Conservation (phyloP, 2,113 vertebrate genomes). For the Cyphomyrus discorhynchus region DNA sequence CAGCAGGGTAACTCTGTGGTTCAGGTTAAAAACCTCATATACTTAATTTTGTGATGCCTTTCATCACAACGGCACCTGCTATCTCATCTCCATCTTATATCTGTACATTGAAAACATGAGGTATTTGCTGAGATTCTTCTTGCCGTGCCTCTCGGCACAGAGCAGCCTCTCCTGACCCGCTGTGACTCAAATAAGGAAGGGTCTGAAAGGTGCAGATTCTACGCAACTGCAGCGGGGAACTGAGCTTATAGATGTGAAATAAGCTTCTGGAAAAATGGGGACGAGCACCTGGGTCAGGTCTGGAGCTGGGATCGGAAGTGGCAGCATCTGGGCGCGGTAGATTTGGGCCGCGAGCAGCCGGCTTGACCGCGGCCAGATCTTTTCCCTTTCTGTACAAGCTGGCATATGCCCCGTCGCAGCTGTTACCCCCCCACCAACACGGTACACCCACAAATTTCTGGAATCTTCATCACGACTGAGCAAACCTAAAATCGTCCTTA, state of each 20-base stretch:
- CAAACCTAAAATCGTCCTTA: constrained; percentile 29
- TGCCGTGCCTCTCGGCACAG: neutral
- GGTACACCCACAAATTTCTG: neutral
- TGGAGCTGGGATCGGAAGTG: too few species aligned
- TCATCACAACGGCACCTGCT: neutral
- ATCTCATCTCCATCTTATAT: neutral
- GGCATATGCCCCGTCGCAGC: neutral
- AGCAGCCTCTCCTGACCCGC: neutral
- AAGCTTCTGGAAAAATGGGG: neutral
- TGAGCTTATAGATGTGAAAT: neutral
- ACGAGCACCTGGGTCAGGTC: neutral
- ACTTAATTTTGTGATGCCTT: neutral
- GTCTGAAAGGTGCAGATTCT: neutral
- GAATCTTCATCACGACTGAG: constrained; percentile 15
- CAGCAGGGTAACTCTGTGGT: neutral
- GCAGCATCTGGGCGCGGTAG: neutral
- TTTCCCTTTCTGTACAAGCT: neutral
- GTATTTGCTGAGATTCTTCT: neutral
- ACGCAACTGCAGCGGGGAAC: neutral
- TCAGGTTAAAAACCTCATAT: neutral
- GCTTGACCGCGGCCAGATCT: neutral
- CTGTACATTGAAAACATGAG: neutral
- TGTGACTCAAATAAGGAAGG: neutral
- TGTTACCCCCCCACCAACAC: neutral
- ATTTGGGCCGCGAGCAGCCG: neutral